Percentiles rank a stretch among this genome's conserved stretches.
Conservation (phyloP, 2,888 invertebrate genomes). For the Rhagophthalmus giganteus region DNA sequence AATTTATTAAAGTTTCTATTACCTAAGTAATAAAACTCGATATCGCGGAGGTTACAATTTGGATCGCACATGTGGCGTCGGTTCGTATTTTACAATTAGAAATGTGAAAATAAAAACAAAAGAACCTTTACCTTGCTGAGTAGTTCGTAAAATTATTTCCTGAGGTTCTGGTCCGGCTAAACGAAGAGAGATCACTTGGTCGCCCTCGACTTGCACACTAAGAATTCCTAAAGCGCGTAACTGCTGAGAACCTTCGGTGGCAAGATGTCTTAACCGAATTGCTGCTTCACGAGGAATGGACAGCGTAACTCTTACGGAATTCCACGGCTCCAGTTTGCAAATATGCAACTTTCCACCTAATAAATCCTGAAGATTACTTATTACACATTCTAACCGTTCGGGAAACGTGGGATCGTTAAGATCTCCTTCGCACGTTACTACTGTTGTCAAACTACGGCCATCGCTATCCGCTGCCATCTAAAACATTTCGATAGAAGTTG, state of each 20-base stretch:
- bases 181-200: slow-evolving; percentile 74
- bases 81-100: neutral
- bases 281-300: slow-evolving; percentile 97
- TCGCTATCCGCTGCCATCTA: slow-evolving; percentile 85
- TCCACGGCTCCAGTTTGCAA: slow-evolving; percentile 94
- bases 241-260: slow-evolving; percentile 86
- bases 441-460: slow-evolving; percentile 76
- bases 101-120: slow-evolving; percentile 2
- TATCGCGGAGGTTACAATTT: no score
- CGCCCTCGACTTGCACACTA: slow-evolving; percentile 92
- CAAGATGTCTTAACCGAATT: slow-evolving; percentile 84
- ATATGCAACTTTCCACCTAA: slow-evolving; percentile 65
- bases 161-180: slow-evolving; percentile 70
- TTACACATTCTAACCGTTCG: slow-evolving; percentile 75
- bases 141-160: slow-evolving; percentile 68
- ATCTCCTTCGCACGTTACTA: slow-evolving; percentile 92
- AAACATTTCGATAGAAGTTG: slow-evolving; percentile 2
- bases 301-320: slow-evolving; percentile 96
- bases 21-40: no score
- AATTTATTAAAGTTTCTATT: neutral
- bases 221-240: slow-evolving; percentile 91
- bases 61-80: no score
- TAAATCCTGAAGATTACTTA: slow-evolving; percentile 76
- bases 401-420: slow-evolving; percentile 86
- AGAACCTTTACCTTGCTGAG: slow-evolving; percentile 49